A percentile compares a stretch with the other conserved stretches of the same genome.
These are phyloP conservation scores for Psephotus haematonotus DNA, from an alignment of 2,113 vertebrate species.

Conservation along the genomic window DNA sequence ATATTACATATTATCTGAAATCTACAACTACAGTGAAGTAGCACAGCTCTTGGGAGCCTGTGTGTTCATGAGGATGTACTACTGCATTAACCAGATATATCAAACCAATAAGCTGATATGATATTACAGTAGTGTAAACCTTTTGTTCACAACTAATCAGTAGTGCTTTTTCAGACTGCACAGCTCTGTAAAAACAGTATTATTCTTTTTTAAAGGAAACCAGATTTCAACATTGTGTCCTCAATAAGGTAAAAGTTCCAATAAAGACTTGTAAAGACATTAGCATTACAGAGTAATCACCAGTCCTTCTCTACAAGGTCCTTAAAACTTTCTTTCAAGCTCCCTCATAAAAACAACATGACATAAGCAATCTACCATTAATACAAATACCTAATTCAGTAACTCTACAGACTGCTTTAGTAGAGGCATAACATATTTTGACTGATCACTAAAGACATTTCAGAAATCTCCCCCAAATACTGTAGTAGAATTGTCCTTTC, in stretches of 20 bases:
- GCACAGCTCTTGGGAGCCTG: background rate
- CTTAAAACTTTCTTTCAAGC: background rate
- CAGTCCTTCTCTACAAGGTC: background rate
- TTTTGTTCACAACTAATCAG: background rate
- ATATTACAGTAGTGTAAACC: background rate
- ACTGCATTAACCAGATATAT: background rate
- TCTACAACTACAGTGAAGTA: background rate
- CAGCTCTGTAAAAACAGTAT: background rate
- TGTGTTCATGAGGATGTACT: background rate
- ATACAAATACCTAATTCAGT: background rate
- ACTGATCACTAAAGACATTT: background rate
- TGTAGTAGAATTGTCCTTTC: background rate
- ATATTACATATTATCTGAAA: background rate
- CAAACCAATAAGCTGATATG: background rate
- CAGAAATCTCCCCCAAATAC: background rate
- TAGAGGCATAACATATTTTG: background rate
- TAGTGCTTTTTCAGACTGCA: background rate
- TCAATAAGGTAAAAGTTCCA: background rate
- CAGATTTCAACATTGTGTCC: background rate
- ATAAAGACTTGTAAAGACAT: background rate
- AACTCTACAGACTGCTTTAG: background rate
- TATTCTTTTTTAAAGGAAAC: background rate
- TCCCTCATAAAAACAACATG: background rate
- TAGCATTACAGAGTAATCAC: background rate
- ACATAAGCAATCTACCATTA: background rate